Evolutionary conservation across 2,888 invertebrate genomes (phyloP).

Genomic region (Exocentrus adspersus): DNA sequence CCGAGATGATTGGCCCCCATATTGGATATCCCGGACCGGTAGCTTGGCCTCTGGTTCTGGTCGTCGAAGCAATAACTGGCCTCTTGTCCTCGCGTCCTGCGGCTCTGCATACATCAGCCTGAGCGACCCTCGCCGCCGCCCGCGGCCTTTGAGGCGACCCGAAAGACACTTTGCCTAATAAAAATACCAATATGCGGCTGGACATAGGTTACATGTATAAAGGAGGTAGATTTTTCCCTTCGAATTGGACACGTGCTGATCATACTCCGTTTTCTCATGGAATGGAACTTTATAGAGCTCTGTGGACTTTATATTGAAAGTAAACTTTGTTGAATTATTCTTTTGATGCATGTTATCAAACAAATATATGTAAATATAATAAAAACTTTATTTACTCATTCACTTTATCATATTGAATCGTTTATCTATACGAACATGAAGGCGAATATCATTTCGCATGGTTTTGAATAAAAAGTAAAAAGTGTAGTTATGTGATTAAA

Average conservation of each 20-base stretch:
- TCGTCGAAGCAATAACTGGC: conserved; percentile 58
- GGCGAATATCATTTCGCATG: too few relatives aligned
- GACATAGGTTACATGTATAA: conserved; percentile 59
- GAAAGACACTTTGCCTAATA: conserved; percentile 57
- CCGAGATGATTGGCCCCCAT: conserved; percentile 60
- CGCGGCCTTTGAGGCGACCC: conserved; percentile 52
- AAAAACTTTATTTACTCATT: too few relatives aligned
- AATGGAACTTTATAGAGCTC: not conserved
- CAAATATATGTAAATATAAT: too few relatives aligned
- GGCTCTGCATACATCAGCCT: conserved; percentile 57
- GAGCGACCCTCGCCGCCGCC: conserved; percentile 43
- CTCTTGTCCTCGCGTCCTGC: conserved; percentile 38
- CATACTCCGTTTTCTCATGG: conserved; percentile 38
- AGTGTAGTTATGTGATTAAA: too few relatives aligned
- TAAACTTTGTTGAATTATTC: too few relatives aligned
- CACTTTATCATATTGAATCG: too few relatives aligned
- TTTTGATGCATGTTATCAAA: too few relatives aligned
- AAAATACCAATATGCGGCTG: conserved; percentile 59
- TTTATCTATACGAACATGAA: too few relatives aligned
- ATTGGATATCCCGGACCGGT: conserved; percentile 61
- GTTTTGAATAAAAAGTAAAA: too few relatives aligned
- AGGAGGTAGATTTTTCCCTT: conserved; percentile 39
- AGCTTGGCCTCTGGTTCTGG: conserved; percentile 54
- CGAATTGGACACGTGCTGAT: conserved; percentile 36
- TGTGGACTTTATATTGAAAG: too few relatives aligned